Conservation (phyloP, 2,113 vertebrate species). For the Corythaeola cristata region DNA sequence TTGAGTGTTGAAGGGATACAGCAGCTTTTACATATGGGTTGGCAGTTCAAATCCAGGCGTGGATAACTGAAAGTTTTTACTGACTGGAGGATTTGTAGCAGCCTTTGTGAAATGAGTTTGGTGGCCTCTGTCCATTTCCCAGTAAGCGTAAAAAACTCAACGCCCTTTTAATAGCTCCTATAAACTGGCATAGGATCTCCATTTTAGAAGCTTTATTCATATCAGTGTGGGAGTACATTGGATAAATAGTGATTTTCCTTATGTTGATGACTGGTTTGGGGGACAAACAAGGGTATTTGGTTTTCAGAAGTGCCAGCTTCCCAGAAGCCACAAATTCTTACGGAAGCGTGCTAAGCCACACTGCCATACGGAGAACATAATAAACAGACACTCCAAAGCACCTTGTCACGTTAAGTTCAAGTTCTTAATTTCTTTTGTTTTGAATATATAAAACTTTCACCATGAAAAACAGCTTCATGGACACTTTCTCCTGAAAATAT, state of each 20-base stretch:
- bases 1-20: background rate
- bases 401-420: background rate
- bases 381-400: background rate
- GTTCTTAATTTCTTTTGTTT: background rate
- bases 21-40: background rate
- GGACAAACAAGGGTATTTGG: background rate
- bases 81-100: slow-evolving; percentile 22
- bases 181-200: background rate
- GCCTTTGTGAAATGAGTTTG: slow-evolving; percentile 4
- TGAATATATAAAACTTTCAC: background rate
- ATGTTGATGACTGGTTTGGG: background rate
- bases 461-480: background rate
- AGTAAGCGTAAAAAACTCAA: slow-evolving; percentile 2
- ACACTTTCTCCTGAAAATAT: background rate
- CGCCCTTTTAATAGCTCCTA: background rate
- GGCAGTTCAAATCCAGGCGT: background rate
- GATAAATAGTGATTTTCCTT: background rate
- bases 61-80: slow-evolving; percentile 2
- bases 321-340: background rate
- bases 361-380: background rate
- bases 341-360: background rate
- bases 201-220: background rate
- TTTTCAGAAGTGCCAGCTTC: background rate
- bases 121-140: slow-evolving; percentile 24
- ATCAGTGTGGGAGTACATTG: background rate